Evolutionary conservation across 2,113 vertebrate species (phyloP), one percentile per base, ranked within the genome.

Genomic region (Corvus cornix): DNA sequence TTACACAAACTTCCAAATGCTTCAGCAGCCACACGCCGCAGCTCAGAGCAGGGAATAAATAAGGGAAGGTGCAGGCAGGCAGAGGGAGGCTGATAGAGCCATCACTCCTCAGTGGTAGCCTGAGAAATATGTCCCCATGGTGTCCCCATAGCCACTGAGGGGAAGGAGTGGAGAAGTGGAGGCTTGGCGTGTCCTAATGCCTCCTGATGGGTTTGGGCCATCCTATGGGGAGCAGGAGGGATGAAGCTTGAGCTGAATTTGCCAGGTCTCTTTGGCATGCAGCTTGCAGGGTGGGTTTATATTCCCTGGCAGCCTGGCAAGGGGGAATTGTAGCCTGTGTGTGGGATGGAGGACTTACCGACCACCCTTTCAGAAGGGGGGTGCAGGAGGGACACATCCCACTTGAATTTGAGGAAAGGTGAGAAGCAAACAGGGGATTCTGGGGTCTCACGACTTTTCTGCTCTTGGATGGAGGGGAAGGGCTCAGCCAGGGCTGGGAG

Each of bases 1-100:
- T 85, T 85, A 46, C 66, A 55, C 66, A 74, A 81, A 87, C 28
- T 84, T 84, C 73, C 84, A n/a, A 94, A 78, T 60, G 84, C 60
- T 84, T 51, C 64, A 64, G 73, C 92, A 75, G 84, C 64, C 56
- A 22, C 84, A 87, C 0, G 0, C 81, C 0, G 0, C 78, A 24
- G 66, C 88, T 87, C 73, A 56, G 23, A 81, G 78, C 5, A 1
- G 58, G 69, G 93, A 72, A 92, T 90, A 78, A 93, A 92, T 78
- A 90, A 79, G 66, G 31, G 51, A 20, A 56, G 33, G 77, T 0
- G 0, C 55, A 80, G 87, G 63, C 13, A 64, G 80, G 81, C 81
- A 35, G 66, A 44, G 78, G 90, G 78, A 87, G 43, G 90, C 20
- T 87, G 96, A 82, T 17, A 53, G 90, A 84, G 60, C 69, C 89